A percentile compares a stretch with the other conserved stretches of the same genome.
phyloP scores from a whole-genome alignment of 2,888 invertebrate species.

The Tetranychus piercei region DNA sequence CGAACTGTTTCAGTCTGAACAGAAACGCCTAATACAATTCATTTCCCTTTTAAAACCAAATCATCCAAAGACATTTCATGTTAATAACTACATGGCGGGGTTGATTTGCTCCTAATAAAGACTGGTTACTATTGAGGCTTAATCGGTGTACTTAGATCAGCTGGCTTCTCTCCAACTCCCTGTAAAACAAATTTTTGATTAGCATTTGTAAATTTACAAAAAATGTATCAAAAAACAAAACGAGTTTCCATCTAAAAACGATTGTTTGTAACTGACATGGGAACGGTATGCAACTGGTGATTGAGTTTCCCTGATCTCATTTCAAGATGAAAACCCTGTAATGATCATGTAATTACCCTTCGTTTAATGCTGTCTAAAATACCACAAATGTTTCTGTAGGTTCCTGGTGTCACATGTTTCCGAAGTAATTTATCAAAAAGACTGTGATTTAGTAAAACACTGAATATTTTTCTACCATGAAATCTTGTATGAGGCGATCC shows the following conservation, averaged over 20 bases:
- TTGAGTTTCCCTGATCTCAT: not conserved
- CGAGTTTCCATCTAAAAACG: not conserved
- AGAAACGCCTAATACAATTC: no score
- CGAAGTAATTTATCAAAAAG: conserved; percentile 55
- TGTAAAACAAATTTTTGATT: not conserved
- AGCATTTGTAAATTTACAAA: no score
- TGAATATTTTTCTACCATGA: conserved; percentile 58
- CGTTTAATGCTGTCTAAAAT: conserved; percentile 40
- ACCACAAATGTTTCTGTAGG: conserved; percentile 64
- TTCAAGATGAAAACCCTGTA: no score
- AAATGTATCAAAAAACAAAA: not conserved
- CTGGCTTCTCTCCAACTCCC: conserved; percentile 4
- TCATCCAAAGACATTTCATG: no score
- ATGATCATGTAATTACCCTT: conserved; percentile 21
- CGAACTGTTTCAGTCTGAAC: no score
- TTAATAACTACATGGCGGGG: no score
- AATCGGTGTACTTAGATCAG: not conserved
- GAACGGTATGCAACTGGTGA: not conserved
- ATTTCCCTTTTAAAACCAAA: no score
- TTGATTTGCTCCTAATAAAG: no score
- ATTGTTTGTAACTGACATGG: no score
- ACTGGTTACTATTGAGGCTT: not conserved
- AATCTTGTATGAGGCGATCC: conserved; percentile 67
- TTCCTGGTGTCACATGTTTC: conserved; percentile 58
- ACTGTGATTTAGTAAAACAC: conserved; percentile 49